Evolutionary conservation across 2,888 invertebrate genomes (phyloP).

Genomic region (Caenorhabditis sp.): DNA sequence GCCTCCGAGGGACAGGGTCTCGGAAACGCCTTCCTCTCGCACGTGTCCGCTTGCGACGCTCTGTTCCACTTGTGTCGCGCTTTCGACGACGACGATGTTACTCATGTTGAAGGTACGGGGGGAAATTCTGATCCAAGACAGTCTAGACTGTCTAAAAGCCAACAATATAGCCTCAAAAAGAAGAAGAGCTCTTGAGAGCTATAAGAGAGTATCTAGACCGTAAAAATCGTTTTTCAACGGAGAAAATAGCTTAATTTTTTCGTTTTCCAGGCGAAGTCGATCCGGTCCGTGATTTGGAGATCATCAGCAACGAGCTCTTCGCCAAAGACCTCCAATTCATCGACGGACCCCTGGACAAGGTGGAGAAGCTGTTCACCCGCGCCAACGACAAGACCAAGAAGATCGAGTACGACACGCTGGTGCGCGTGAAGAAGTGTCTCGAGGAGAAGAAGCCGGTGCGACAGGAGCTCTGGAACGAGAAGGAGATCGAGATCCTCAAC

Average conservation of each 20-base stretch:
- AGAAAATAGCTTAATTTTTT: not conserved
- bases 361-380: constrained; percentile 89
- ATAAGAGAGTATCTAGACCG: too few species aligned
- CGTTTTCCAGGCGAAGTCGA: constrained; percentile 89
- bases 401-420: constrained; percentile 89
- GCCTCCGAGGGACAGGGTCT: constrained; percentile 98
- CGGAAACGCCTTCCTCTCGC: constrained; percentile 98
- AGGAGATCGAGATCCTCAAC: constrained; percentile 88
- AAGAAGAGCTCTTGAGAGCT: not conserved
- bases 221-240: too few species aligned
- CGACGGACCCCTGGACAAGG: constrained; percentile 90
- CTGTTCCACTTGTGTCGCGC: constrained; percentile 97
- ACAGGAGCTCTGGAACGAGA: constrained; percentile 86
- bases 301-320: constrained; percentile 95
- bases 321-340: constrained; percentile 94
- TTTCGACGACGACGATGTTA: constrained; percentile 97
- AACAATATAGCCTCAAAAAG: too few species aligned
- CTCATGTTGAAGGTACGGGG: constrained; percentile 91
- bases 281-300: constrained; percentile 96
- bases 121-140: not conserved
- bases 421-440: constrained; percentile 91
- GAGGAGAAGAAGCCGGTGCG: constrained; percentile 94
- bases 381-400: constrained; percentile 96
- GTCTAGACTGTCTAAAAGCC: too few species aligned
- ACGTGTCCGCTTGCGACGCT: constrained; percentile 98